Percentiles rank a stretch among this genome's conserved stretches.
phyloP scores from a whole-genome alignment of 2,888 invertebrate species.

The Orthosia gracilis region DNA sequence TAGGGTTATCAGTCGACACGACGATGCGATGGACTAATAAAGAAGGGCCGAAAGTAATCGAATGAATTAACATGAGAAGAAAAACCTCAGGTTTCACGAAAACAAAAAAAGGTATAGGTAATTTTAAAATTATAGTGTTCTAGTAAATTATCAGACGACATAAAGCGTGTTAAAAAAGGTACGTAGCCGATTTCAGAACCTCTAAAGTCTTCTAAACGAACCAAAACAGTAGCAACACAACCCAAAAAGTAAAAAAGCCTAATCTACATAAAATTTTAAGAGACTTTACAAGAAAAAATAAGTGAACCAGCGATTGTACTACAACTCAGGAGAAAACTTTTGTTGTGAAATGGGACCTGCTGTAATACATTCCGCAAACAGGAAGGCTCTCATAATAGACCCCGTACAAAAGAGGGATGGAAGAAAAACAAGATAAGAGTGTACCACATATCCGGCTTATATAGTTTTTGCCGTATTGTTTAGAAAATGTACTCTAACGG shows the following conservation, averaged over 20 bases:
- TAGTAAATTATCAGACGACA: no score
- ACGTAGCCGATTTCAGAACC: not conserved
- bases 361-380: conserved; percentile 77
- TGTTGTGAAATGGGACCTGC: conserved; percentile 71
- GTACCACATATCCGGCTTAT: conserved; percentile 60
- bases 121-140: no score
- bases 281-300: conserved; percentile 48
- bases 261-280: conserved; percentile 52
- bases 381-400: conserved; percentile 75
- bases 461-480: conserved; percentile 37
- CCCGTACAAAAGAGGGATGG: conserved; percentile 72
- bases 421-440: conserved; percentile 73
- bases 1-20: conserved; percentile 31
- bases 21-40: conserved; percentile 28
- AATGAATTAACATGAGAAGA: conserved; percentile 29
- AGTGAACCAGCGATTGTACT: conserved; percentile 51
- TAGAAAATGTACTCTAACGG: no score
- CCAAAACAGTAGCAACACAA: not conserved
- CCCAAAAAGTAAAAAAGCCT: conserved; percentile 11
- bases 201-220: not conserved
- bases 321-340: conserved; percentile 70
- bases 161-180: no score
- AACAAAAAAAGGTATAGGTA: no score
- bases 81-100: no score
- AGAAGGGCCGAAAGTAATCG: conserved; percentile 23